Conservation (phyloP, 1,140 invertebrate species). For the Neodiprion lecontei region DNA sequence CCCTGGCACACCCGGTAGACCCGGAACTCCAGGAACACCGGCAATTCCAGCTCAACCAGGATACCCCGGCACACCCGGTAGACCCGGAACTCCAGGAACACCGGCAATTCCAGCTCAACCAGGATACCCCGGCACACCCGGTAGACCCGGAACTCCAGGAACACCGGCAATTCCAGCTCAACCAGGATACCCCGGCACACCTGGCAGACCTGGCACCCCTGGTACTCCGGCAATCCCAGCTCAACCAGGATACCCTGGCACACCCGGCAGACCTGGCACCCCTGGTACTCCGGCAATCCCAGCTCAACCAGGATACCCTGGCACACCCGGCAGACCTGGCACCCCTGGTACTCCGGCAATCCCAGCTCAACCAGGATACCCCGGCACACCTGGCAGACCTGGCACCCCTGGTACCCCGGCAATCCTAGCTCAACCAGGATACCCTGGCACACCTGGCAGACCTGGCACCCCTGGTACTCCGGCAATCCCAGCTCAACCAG, state of each 20-base stretch:
- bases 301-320: conserved; percentile 20
- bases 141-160: conserved; percentile 36
- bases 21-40: neutral
- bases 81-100: conserved; percentile 35
- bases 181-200: conserved; percentile 19
- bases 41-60: neutral
- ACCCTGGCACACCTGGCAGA: neutral
- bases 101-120: conserved; percentile 10
- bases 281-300: no score
- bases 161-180: conserved; percentile 33
- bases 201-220: conserved; percentile 36
- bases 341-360: no score
- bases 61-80: neutral
- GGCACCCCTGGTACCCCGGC: no score
- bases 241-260: conserved; percentile 28
- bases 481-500: neutral
- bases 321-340: no score
- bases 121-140: conserved; percentile 40
- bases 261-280: no score
- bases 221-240: conserved; percentile 39
- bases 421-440: conserved; percentile 2
- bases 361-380: conserved; percentile 16
- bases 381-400: neutral
- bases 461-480: no score
- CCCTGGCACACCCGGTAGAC: neutral